Evolutionary conservation across 2,797 vertebrate species (phyloP).

Genomic region (Decapterus maruadsi): DNA sequence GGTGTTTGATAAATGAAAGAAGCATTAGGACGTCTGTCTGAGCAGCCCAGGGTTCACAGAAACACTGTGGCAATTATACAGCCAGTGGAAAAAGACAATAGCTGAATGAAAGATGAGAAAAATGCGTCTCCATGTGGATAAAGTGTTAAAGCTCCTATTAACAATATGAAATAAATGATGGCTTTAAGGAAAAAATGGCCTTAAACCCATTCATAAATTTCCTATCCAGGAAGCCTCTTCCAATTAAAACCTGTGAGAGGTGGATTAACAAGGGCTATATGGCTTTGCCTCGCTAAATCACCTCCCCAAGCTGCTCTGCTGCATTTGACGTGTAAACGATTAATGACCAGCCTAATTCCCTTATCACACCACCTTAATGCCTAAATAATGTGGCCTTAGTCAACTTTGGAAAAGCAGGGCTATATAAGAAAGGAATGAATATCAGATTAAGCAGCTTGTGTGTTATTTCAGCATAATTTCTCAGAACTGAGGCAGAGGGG

Average conservation of each 20-base stretch:
- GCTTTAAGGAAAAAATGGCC: conserved; percentile 84
- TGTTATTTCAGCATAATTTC: conserved; percentile 79
- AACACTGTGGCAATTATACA: conserved; percentile 71
- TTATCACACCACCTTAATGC: conserved; percentile 87
- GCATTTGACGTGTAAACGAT: conserved; percentile 87
- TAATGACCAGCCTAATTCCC: conserved; percentile 89
- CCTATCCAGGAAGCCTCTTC: conserved; percentile 85
- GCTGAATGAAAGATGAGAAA: conserved; percentile 73
- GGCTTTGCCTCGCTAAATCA: conserved; percentile 86
- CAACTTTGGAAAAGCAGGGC: conserved; percentile 84
- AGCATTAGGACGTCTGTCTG: conserved; percentile 26
- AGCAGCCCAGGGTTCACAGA: conserved; percentile 44
- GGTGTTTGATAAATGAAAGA: conserved; percentile 40
- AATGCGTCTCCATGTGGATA: conserved; percentile 78
- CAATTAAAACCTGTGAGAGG: conserved; percentile 88
- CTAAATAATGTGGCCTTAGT: conserved; percentile 88
- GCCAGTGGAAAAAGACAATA: conserved; percentile 67
- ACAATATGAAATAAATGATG: conserved; percentile 84
- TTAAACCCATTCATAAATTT: conserved; percentile 88
- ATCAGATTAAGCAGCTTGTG: conserved; percentile 82
- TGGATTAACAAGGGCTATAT: conserved; percentile 87
- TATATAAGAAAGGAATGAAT: conserved; percentile 82
- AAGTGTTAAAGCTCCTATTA: conserved; percentile 82
- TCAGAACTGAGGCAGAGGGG: conserved; percentile 54
- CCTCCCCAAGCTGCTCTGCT: conserved; percentile 85